Evolutionary conservation across 2,797 vertebrate genomes (phyloP).

Genomic region (Strix occidentalis): DNA sequence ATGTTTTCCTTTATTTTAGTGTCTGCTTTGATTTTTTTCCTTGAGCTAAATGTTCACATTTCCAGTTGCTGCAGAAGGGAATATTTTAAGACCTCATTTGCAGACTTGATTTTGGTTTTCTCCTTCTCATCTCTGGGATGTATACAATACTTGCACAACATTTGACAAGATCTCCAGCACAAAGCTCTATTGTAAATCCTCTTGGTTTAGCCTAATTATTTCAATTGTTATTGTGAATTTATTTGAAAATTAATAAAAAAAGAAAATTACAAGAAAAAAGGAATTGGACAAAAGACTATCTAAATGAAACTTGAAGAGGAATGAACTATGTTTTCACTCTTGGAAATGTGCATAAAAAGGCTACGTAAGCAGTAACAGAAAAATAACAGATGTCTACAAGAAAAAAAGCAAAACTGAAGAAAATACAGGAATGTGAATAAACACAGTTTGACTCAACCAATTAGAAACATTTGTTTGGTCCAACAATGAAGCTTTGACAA

Average conservation of each 20-base stretch:
- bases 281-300: background rate
- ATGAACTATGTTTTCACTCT: background rate
- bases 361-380: background rate
- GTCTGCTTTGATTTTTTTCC: background rate
- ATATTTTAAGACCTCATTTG: background rate
- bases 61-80: background rate
- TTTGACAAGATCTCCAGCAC: background rate
- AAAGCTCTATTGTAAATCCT: background rate
- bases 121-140: background rate
- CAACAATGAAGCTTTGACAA: conserved; percentile 36
- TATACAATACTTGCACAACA: accelerated
- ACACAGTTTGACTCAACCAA: background rate
- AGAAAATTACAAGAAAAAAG: background rate
- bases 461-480: conserved; percentile 18
- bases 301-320: background rate
- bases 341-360: background rate
- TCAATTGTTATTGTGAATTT: background rate
- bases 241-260: background rate
- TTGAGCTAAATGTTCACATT: background rate
- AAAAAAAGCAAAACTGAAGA: conserved; percentile 1
- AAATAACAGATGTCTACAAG: conserved; percentile 52
- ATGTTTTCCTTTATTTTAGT: background rate
- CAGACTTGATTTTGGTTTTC: background rate
- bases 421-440: conserved; percentile 20
- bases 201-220: background rate